Conservation (phyloP, 2,888 invertebrate species). For the Trichogramma dendrolimi region DNA sequence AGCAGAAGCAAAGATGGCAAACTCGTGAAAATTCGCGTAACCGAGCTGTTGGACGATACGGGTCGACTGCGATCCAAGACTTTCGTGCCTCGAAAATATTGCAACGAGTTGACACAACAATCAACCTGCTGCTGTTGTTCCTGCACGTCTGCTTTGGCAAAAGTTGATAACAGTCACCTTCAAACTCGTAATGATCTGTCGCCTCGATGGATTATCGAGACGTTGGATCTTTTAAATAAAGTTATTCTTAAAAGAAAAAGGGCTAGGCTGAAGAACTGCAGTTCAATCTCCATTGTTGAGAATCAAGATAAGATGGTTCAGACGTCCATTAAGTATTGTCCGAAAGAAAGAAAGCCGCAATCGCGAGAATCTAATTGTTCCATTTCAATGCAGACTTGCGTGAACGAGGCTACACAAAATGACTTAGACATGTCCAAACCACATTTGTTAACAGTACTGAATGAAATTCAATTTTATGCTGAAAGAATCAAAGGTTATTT, state of each 20-base stretch:
- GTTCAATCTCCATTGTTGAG: background rate
- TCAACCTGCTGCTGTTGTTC: too few species aligned
- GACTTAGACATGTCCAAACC: constrained; percentile 1
- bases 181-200: too few species aligned
- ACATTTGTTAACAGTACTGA: constrained; percentile 16
- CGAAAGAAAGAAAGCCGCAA: background rate
- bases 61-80: too few species aligned
- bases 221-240: constrained; percentile 11
- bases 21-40: background rate
- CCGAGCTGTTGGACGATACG: background rate
- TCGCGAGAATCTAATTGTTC: background rate
- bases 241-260: constrained; percentile 4
- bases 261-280: background rate
- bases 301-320: background rate
- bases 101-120: too few species aligned
- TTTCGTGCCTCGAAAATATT: too few species aligned
- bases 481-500: constrained; percentile 16
- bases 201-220: constrained; percentile 11
- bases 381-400: constrained; percentile 8
- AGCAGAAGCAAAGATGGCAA: background rate
- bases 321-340: background rate
- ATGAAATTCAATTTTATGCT: constrained; percentile 19
- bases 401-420: background rate
- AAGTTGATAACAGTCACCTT: too few species aligned
- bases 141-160: too few species aligned